These are phyloP conservation scores for Pontoporia blainvillei DNA, from an alignment of 2,113 vertebrate genomes.

Conservation along the genomic window DNA sequence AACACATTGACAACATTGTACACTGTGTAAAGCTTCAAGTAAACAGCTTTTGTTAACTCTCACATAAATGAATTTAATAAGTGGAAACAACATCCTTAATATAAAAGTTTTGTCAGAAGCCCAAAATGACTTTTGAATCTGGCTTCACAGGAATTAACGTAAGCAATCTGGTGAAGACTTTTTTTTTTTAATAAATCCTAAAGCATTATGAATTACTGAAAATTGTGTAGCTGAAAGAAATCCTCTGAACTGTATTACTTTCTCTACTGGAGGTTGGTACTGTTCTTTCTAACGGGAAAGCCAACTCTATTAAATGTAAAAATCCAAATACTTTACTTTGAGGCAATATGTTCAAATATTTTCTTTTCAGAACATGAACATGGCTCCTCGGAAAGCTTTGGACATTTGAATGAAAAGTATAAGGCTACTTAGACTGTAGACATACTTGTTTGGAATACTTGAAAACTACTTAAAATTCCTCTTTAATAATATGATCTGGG, in stretches of 20 bases:
- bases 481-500: neutral
- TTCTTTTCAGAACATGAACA: neutral
- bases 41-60: slow-evolving; percentile 65
- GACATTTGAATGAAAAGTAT: neutral
- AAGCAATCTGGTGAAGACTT: neutral
- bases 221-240: neutral
- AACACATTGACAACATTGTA: neutral
- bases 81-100: slow-evolving; percentile 32
- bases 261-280: neutral
- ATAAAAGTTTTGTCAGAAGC: slow-evolving; percentile 36
- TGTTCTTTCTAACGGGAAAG: neutral
- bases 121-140: neutral
- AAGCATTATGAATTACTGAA: neutral
- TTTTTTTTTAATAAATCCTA: neutral
- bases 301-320: neutral
- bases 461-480: neutral
- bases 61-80: slow-evolving; percentile 42
- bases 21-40: slow-evolving; percentile 24
- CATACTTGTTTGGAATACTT: neutral
- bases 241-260: neutral
- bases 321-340: neutral
- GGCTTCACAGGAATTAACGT: slow-evolving; percentile 1
- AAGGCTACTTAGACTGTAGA: neutral
- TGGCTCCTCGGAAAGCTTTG: neutral
- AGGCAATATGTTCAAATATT: neutral